Conservation (phyloP, 2,797 vertebrate species). For the Galagoides demidoff region DNA sequence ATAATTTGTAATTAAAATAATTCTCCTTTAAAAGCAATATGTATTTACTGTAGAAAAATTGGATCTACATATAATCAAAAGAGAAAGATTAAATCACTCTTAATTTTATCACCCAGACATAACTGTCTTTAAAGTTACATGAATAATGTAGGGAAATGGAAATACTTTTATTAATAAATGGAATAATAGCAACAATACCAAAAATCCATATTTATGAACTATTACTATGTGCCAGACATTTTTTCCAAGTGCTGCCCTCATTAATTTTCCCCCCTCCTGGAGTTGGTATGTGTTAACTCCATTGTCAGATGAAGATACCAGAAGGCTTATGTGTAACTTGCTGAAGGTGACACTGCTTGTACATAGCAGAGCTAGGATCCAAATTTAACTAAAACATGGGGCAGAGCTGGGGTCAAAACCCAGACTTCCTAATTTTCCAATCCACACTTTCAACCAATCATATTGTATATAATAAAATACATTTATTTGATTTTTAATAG, state of each 20-base stretch:
- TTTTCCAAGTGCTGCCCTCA: neutral
- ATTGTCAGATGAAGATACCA: neutral
- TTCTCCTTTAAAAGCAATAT: slow-evolving; percentile 37
- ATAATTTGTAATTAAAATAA: neutral
- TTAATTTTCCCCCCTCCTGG: neutral
- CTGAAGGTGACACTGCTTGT: neutral
- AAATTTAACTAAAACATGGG: neutral
- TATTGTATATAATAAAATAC: neutral
- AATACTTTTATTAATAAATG: slow-evolving; percentile 9
- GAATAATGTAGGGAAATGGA: neutral
- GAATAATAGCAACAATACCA: slow-evolving; percentile 37
- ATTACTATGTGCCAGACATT: neutral
- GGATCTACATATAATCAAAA: neutral
- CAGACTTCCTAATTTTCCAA: neutral
- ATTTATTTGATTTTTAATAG: slow-evolving; percentile 36
- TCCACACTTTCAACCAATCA: neutral
- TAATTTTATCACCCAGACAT: neutral
- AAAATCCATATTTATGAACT: neutral
- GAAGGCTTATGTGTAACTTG: neutral
- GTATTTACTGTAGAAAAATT: neutral
- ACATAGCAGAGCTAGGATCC: neutral
- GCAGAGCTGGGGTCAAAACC: neutral
- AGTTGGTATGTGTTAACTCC: neutral
- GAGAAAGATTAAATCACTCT: slow-evolving; percentile 33
- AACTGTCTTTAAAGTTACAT: neutral